Conservation (phyloP, 2,888 invertebrate genomes). For the Archips crataeganus region DNA sequence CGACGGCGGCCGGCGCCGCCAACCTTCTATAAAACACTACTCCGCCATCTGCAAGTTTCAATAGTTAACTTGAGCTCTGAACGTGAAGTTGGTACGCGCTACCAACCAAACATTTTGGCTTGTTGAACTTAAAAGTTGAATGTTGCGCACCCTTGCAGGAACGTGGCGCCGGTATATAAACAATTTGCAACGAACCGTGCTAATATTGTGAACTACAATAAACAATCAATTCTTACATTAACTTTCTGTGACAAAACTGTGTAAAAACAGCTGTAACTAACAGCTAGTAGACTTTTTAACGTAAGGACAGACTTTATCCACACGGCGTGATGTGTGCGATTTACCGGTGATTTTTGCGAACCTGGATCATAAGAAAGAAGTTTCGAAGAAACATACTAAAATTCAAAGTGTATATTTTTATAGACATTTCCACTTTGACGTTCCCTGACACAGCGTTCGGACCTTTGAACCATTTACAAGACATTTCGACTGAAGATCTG, state of each 20-base stretch:
- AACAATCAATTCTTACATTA: conserved; percentile 37
- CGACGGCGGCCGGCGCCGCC: conserved; percentile 58
- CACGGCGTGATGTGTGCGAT: conserved; percentile 66
- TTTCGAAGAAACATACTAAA: conserved; percentile 60
- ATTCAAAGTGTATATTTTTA: conserved; percentile 66
- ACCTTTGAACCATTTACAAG: conserved; percentile 48
- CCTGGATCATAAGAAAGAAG: conserved; percentile 72
- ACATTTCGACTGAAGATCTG: conserved; percentile 29
- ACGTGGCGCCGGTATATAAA: conserved; percentile 69
- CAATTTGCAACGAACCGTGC: conserved; percentile 58
- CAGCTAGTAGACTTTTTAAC: conserved; percentile 33
- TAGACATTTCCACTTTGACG: conserved; percentile 78
- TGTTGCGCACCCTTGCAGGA: conserved; percentile 71
- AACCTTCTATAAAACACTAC: conserved; percentile 81
- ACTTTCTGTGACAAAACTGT: conserved; percentile 61
- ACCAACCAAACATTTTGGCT: conserved; percentile 67
- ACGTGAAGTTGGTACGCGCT: conserved; percentile 73
- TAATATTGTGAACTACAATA: conserved; percentile 52
- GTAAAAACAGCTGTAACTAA: conserved; percentile 54
- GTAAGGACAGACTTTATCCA: conserved; percentile 44
- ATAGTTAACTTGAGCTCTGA: conserved; percentile 83
- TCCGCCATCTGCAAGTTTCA: conserved; percentile 85
- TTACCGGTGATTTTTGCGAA: conserved; percentile 67
- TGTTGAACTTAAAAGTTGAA: conserved; percentile 66
- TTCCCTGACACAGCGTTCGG: conserved; percentile 66